Evolutionary conservation across 1,140 invertebrate species (phyloP).

Genomic region (Nilaparvata lugens): DNA sequence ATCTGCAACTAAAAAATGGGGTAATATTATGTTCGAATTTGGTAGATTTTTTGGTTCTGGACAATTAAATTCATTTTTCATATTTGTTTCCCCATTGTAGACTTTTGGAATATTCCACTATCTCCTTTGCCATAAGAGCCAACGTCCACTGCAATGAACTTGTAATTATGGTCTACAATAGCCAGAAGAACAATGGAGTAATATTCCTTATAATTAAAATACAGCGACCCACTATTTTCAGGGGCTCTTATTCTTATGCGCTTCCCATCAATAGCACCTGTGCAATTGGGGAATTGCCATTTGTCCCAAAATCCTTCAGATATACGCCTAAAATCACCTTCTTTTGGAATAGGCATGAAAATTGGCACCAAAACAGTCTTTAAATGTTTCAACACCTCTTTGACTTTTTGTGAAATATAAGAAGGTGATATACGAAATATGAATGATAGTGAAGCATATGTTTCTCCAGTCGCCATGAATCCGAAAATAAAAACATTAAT

Average conservation of each 20-base stretch:
- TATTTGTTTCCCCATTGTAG: neutral
- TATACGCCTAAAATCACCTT: conserved; percentile 3
- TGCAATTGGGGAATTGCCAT: conserved; percentile 11
- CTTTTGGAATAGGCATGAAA: neutral
- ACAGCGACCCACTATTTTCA: conserved; percentile 18
- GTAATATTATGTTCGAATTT: conserved; percentile 11
- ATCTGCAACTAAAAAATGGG: conserved; percentile 32
- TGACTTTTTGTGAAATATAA: neutral
- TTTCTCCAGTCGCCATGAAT: neutral
- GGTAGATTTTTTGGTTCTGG: no score
- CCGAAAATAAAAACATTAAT: neutral
- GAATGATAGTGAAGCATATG: neutral
- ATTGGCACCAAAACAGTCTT: neutral
- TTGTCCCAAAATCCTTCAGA: neutral
- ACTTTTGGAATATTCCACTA: neutral
- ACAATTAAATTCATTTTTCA: neutral
- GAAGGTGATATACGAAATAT: neutral
- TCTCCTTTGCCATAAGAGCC: neutral
- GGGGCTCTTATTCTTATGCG: neutral
- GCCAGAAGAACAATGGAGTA: neutral
- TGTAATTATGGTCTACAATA: neutral
- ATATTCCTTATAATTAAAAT: neutral
- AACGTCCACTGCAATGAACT: neutral
- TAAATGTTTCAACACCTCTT: neutral
- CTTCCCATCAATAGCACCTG: neutral